Base-by-base conservation (phyloP, 37 sponge, comb jelly and placozoan species). In the Tethya wilhelma region DNA sequence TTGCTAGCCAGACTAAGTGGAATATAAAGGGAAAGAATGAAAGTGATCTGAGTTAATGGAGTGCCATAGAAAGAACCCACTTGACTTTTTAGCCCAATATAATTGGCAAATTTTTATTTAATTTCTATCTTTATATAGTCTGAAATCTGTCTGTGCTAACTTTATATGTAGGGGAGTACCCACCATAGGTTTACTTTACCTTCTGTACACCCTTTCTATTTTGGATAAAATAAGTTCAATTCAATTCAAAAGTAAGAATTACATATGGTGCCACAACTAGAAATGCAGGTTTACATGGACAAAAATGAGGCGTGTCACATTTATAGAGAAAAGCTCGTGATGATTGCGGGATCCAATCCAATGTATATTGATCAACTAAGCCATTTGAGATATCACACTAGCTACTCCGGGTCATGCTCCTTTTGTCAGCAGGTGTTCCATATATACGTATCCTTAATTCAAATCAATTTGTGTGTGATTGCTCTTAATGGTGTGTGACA, bases 1-100 rank as follows among this genome's bases (percentile, higher is more conserved):
- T n/a, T n/a, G n/a, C n/a, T n/a, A n/a, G n/a, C n/a, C n/a, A n/a
- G n/a, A n/a, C n/a, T n/a, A n/a, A n/a, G n/a, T n/a, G n/a, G n/a
- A n/a, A n/a, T n/a, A n/a, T n/a, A 84, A 83, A 78, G 37, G 90
- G 90, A 38, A 84, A 89, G 73, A 89, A 89, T 63, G 90, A 89
- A 44, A 71, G 70, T 20, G 84, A 89, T 19, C 79, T 7, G 90
- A 89, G 38, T 40, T 56, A 29, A 57, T 76, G 63, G 73, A 73
- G 57, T 39, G 38, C 7, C 55, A 70, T 30, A 73, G 82, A 22
- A 34, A 38, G 11, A 32, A 53, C 22, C 86, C 79, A 17, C 67
- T 79, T 9, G 59, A 56, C n/a, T n/a, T n/a, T n/a, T n/a, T n/a
- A n/a, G n/a, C n/a, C n/a, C n/a, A n/a, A n/a, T n/a, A n/a, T n/a